Percentiles rank a stretch among this genome's conserved stretches.
phyloP scores from a whole-genome alignment of 92 coral and sea anemone species.

The Bergia puertoricense region DNA sequence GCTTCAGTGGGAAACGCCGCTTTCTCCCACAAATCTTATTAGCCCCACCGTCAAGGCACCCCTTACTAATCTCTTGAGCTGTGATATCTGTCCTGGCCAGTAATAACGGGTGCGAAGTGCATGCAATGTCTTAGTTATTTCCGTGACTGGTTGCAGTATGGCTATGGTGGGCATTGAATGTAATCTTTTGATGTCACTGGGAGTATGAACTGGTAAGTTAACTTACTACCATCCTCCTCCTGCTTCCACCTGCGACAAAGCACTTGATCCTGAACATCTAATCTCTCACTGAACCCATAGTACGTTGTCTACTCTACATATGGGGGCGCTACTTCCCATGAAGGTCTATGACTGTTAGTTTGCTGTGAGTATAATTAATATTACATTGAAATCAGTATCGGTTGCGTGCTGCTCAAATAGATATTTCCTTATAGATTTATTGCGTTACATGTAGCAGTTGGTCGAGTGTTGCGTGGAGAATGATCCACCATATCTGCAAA shows the following conservation, averaged over 20 bases:
- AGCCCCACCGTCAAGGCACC: not conserved
- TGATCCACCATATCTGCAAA: not conserved
- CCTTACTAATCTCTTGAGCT: not conserved
- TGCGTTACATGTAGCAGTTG: not conserved
- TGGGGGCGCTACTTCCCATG: not conserved
- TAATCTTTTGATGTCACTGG: constrained; percentile 41
- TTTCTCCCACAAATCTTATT: too few species aligned
- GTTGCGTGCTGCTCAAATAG: constrained; percentile 35
- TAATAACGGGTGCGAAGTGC: too few species aligned
- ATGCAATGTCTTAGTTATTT: constrained; percentile 41
- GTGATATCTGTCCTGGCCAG: not conserved
- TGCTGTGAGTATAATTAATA: too few species aligned
- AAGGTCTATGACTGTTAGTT: constrained; percentile 1
- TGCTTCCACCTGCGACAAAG: constrained; percentile 55
- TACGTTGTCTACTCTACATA: not conserved
- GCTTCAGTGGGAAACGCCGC: not conserved
- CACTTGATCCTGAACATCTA: constrained; percentile 28
- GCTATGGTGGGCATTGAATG: constrained; percentile 50
- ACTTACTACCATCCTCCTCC: constrained; percentile 21
- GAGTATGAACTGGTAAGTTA: constrained; percentile 44
- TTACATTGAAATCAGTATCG: not conserved
- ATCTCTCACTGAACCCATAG: constrained; percentile 51
- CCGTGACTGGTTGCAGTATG: constrained; percentile 64
- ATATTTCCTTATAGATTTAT: constrained; percentile 37
- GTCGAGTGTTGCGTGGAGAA: constrained; percentile 21